Conservation (phyloP, 2,113 vertebrate genomes). For the Cnemophilus loriae region DNA sequence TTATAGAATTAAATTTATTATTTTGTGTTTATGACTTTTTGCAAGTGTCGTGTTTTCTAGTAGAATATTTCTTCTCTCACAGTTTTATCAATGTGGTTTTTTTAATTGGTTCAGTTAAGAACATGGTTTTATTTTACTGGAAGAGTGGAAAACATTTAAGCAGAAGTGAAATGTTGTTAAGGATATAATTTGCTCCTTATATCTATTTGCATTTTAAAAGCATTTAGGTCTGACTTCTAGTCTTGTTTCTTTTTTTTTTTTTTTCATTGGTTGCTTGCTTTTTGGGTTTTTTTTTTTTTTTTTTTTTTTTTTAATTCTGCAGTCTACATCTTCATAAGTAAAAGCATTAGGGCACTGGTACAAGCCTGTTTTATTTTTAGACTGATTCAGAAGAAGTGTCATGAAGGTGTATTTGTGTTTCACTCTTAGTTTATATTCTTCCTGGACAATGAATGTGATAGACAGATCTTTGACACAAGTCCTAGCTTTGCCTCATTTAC, state of each 20-base stretch:
- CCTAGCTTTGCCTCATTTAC: background rate
- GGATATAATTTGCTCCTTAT: background rate
- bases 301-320: background rate
- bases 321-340: background rate
- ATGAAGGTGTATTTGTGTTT: background rate
- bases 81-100: accelerated
- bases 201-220: background rate
- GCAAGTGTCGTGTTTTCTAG: background rate
- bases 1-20: background rate
- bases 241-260: background rate
- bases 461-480: background rate
- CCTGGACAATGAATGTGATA: background rate
- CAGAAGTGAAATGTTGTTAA: background rate
- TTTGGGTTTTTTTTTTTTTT: background rate
- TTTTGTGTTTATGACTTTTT: background rate
- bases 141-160: background rate
- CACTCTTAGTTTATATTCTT: background rate
- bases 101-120: background rate
- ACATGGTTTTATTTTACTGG: background rate
- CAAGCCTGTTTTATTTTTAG: background rate
- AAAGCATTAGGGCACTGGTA: background rate
- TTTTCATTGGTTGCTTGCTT: background rate
- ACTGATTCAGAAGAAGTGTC: background rate
- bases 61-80: background rate
- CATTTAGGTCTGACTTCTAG: background rate